Base-by-base conservation (phyloP, 2,888 invertebrate genomes). In the Sturmia bella region DNA sequence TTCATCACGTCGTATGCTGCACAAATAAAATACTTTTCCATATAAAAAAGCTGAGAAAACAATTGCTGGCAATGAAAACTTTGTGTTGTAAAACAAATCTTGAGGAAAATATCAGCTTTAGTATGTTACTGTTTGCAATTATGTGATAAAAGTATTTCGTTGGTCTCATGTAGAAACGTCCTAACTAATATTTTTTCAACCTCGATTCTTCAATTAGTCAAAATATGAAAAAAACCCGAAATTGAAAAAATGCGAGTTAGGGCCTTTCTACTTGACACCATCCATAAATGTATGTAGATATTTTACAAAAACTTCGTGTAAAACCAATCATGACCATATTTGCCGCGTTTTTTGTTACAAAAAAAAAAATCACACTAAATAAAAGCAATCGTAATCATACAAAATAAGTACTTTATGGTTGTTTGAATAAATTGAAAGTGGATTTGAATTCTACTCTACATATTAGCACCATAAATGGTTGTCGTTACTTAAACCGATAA, bases 311-410 rank as follows among this genome's bases (percentile, higher is more conserved):
- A 27, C 45, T 64, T 77, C 56, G 70, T 77, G 76, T 70, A 56
- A 77, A 76, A 61, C 80, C 68, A 80, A 80, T 68, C 80, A 72
- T 80, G 76, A 80, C 80, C 80, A 80, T 80, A 76, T 80, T 76
- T 72, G 76, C 50, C 24, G 21, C 12, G 61, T 48, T 59, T 59
- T 9, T 59, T 19, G n/a, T 27, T 24, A 61, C 54, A 52, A 27
- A 43, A 43, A 45, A n/a, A 59, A 27, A 59, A 32, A 39, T 13
- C 52, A 68, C n/a, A 17, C 4, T 24, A 57, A 50, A 66, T 32
- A 66, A 54, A 39, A 59, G 19, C 32, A 43, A 12, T 15, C 0
- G 41, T 12, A 61, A 52, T 27, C 11, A 48, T 48, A 48, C 13
- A 48, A 32, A 24, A 50, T 24, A 50, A 66, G 37, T 39, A 61